Evolutionary conservation across 2,797 vertebrate genomes (phyloP), one percentile per base, ranked within the genome.

Genomic region (Halcyon leucocephala): DNA sequence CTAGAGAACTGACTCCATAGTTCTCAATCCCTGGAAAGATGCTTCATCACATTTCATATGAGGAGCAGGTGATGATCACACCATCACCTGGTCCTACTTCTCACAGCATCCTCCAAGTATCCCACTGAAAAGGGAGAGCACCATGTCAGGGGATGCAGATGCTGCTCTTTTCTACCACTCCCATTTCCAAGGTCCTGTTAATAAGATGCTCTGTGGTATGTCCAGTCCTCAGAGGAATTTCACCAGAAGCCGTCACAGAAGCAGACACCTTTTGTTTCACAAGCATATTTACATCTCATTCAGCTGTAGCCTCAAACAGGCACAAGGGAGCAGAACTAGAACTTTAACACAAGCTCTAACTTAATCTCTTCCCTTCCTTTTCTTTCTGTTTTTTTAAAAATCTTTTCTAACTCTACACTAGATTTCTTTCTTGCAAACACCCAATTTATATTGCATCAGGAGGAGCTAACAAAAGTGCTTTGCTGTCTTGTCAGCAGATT

Each of bases 401-500:
- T 85, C 90, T 88, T 20, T 33, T 21, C 48, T 2, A 52, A 12
- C 77, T 88, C 82, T 52, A 66, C 25, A 14, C 90, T 65, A 64
- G 41, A 71, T 82, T 92, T 81, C 65, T 84, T 52, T 57, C 86
- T 69, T 64, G 73, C 52, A 83, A 82, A 80, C 77, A 87, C 71
- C 48, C 82, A 55, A 77, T 74, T 91, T 89, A 33, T 78, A 69
- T 71, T 67, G 80, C 81, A 88, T 80, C 61, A 91, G 82, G 65
- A 91, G 78, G 67, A 51, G 70, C 64, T 67, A 86, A 83, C 89
- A 90, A 90, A 82, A 90, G 28, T 4, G 79, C 86, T 90, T 89
- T 65, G 28, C n/a, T 70, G 81, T 86, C 54, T 89, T 94, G 87
- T 93, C 95, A 93, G 90, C 82, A 94, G 66, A 67, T 86, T 88